Percentiles rank a stretch among this genome's conserved stretches.
Evolutionary conservation across 2,113 vertebrate genomes (phyloP).

Genomic region (Atrichornis clamosus): DNA sequence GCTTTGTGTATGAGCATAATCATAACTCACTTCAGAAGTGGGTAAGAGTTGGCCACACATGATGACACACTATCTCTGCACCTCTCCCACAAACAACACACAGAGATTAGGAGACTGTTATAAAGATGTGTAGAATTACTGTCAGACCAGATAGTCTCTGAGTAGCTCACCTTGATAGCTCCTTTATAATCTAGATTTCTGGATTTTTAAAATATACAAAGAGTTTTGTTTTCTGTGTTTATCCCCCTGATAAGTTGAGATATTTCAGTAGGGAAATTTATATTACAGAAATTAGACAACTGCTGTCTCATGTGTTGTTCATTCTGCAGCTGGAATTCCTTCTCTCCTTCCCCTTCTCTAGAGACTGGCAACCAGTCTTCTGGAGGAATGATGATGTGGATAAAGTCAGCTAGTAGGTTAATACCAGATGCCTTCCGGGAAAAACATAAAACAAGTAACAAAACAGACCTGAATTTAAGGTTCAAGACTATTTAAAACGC

Average conservation of each 20-base stretch:
- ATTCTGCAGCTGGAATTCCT: background rate
- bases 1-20: background rate
- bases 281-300: background rate
- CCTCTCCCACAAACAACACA: background rate
- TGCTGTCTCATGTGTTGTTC: background rate
- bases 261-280: background rate
- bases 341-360: background rate
- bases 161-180: conserved; percentile 21
- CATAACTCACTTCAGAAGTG: background rate
- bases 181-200: conserved; percentile 10
- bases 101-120: background rate
- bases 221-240: conserved; percentile 14
- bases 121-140: conserved; percentile 20
- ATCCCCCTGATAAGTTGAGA: conserved; percentile 9
- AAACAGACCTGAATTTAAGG: background rate
- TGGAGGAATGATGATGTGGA: background rate
- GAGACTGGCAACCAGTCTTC: background rate
- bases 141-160: background rate
- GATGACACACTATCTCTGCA: background rate
- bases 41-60: background rate
- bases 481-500: background rate
- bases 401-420: background rate
- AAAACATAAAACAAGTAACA: accelerated
- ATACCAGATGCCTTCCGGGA: background rate
- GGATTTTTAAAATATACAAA: conserved; percentile 55